Conservation (phyloP, 2,888 invertebrate species). For the Hydropsyche betteni region DNA sequence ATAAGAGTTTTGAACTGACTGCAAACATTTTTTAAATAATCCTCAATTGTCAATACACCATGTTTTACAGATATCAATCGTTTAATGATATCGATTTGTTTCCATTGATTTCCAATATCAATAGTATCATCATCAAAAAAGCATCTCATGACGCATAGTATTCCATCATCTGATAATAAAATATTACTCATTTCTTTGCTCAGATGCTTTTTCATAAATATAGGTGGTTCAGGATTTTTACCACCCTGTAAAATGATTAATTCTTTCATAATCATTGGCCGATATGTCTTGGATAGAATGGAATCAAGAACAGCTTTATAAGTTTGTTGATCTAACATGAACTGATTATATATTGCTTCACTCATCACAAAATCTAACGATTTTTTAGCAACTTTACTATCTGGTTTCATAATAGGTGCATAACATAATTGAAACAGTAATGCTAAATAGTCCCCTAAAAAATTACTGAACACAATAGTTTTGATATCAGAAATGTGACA, state of each 20-base stretch:
- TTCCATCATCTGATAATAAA: conserved; percentile 70
- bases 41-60: conserved; percentile 59
- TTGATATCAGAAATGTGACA: conserved; percentile 65
- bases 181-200: conserved; percentile 69
- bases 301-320: conserved; percentile 64
- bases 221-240: conserved; percentile 64
- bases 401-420: conserved; percentile 72
- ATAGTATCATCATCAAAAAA: conserved; percentile 68
- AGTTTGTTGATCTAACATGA: conserved; percentile 63
- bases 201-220: conserved; percentile 71
- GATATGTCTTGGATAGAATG: conserved; percentile 68
- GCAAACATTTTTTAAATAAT: conserved; percentile 67
- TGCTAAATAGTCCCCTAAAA: conserved; percentile 71
- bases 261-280: conserved; percentile 72
- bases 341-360: conserved; percentile 63
- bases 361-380: conserved; percentile 64
- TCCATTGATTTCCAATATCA: conserved; percentile 72
- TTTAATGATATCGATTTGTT: conserved; percentile 72
- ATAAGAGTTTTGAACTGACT: conserved; percentile 65
- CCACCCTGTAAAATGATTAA: conserved; percentile 72
- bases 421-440: conserved; percentile 75
- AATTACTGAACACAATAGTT: conserved; percentile 66
- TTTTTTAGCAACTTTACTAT: conserved; percentile 53
- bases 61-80: conserved; percentile 70
- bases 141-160: conserved; percentile 71